A percentile compares a stretch with the other conserved stretches of the same genome.
phyloP scores from a whole-genome alignment of 2,797 vertebrate species.

The Aulostomus chinensis region DNA sequence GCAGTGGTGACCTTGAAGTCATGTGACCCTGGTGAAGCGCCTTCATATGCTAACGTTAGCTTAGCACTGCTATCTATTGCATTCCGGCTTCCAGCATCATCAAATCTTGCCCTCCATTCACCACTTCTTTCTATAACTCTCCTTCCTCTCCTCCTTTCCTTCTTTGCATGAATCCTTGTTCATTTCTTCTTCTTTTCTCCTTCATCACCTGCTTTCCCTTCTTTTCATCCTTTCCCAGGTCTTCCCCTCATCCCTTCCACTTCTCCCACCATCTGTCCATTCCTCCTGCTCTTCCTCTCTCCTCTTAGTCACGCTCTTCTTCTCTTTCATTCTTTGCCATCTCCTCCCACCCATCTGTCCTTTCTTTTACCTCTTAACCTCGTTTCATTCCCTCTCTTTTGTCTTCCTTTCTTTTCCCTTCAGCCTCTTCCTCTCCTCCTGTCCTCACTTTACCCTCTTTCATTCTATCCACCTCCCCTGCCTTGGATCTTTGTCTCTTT shows the following conservation, averaged over 20 bases:
- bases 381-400: neutral
- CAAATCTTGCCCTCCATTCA: too few species aligned
- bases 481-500: too few species aligned
- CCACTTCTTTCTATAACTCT: too few species aligned
- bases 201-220: too few species aligned
- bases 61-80: too few species aligned
- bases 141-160: neutral
- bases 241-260: constrained; percentile 1
- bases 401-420: constrained; percentile 1
- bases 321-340: constrained; percentile 25
- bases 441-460: neutral
- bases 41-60: too few species aligned
- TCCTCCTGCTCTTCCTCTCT: constrained; percentile 3
- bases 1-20: too few species aligned
- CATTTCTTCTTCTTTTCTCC: neutral
- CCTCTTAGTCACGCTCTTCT: constrained; percentile 29
- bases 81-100: too few species aligned
- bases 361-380: constrained; percentile 11
- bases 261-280: constrained; percentile 36
- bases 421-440: neutral
- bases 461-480: too few species aligned
- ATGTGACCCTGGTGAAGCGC: too few species aligned
- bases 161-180: neutral
- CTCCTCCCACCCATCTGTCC: constrained; percentile 53
- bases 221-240: neutral